Evolutionary conservation across 2,888 invertebrate species (phyloP), one percentile per base, ranked within the genome.

Genomic region (Hecatera dysodea): DNA sequence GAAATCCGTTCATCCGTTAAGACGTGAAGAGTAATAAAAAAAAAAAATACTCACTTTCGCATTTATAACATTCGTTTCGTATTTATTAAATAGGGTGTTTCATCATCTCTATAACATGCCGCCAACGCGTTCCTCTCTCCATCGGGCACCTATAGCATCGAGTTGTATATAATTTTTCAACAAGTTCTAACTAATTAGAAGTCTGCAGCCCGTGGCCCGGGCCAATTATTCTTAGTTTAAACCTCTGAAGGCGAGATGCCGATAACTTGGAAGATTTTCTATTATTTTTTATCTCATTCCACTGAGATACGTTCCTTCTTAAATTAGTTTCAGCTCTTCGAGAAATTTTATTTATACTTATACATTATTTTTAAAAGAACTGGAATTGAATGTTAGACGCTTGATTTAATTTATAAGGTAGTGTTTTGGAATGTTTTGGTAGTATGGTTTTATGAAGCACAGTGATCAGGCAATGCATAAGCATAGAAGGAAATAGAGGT

Each of bases 121-220:
- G 68, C 63, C 67, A 81, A 63, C 39, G 75, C 68, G 76, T 82
- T 83, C 83, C 79, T 80, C 82, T 76, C 83, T 82, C 83, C 73
- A 80, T 72, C 29, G 62, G 61, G 77, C 67, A 81, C 79, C 82
- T 81, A 74, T 50, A 80, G 72, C 85, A 84, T 82, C 72, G 72
- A 81, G 87, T 81, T 84, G 80, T 86, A 75, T 80, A 81, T 87
- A 90, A 90, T 91, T 90, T 89, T 90, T 90, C 89, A 91, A 90
- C 88, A 89, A 88, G 88, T 90, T 86, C 84, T 84, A 91, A 89
- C 89, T 90, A 91, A 90, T 91, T 90, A 90, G 83, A 78, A 72
- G 78, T 82, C 66, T 69, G 75, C 69, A 63, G 82, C 56, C 60
- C 73, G 63, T 70, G 75, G 83, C 86, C 76, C 69, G 62, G 57